A percentile compares a stretch with the other conserved stretches of the same genome.
These are phyloP conservation scores for Sphaeramia orbicularis DNA, from an alignment of 2,797 vertebrate genomes.

Conservation along the genomic window DNA sequence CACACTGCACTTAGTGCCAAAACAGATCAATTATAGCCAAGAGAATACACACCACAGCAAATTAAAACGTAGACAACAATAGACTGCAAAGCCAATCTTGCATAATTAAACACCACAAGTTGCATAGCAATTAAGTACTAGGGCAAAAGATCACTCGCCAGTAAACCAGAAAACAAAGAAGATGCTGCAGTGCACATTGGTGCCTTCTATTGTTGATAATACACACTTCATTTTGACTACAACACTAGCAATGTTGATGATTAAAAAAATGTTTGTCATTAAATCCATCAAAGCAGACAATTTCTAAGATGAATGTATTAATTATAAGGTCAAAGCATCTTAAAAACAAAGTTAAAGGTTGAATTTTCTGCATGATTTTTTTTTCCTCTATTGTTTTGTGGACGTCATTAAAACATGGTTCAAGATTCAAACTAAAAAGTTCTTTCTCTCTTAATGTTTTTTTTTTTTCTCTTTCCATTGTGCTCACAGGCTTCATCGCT, in stretches of 20 bases:
- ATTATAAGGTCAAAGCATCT: no score
- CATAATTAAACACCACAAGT: conserved; percentile 54
- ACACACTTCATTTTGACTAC: not conserved
- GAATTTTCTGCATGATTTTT: no score
- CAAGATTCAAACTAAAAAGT: not conserved
- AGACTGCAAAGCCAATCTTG: conserved; percentile 37
- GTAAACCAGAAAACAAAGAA: conserved; percentile 28
- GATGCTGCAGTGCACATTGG: conserved; percentile 18
- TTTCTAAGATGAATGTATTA: not conserved
- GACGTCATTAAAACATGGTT: no score
- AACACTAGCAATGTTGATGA: not conserved
- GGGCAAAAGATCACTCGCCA: conserved; percentile 38
- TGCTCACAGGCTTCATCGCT: conserved; percentile 92
- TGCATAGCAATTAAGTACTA: conserved; percentile 46
- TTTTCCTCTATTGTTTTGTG: not conserved
- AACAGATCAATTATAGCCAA: conserved; percentile 52
- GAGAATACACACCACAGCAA: conserved; percentile 23
- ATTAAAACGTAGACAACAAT: conserved; percentile 41
- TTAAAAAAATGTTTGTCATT: not conserved
- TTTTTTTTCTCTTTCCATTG: no score
- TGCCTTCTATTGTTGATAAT: conserved; percentile 2
- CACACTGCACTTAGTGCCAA: conserved; percentile 23
- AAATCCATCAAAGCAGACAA: conserved; percentile 1
- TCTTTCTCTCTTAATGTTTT: not conserved
- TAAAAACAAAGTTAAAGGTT: no score